Percentiles rank a stretch among this genome's conserved stretches.
phyloP scores from a whole-genome alignment of 2,888 invertebrate genomes.

The Hypena proboscidalis region DNA sequence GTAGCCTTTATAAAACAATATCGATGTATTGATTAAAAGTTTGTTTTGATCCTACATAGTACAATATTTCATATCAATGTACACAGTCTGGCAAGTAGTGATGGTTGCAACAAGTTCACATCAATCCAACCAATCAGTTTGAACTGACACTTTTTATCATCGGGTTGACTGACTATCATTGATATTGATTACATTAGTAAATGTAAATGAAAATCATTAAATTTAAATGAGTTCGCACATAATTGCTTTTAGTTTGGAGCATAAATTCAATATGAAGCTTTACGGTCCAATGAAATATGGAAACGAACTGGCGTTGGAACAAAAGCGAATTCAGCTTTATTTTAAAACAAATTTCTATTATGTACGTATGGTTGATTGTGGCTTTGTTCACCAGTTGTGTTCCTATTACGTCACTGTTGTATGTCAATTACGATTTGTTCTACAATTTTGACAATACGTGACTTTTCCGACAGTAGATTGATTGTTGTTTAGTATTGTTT shows the following conservation, averaged over 20 bases:
- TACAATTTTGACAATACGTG: too few relatives aligned
- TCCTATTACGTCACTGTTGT: conserved; percentile 33
- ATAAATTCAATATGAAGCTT: conserved; percentile 49
- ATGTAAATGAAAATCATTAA: conserved; percentile 55
- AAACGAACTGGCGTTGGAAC: conserved; percentile 33
- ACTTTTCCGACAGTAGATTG: too few relatives aligned
- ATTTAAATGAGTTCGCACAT: conserved; percentile 47
- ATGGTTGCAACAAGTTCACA: neutral
- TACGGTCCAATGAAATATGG: conserved; percentile 47
- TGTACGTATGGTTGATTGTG: conserved; percentile 38
- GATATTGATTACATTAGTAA: conserved; percentile 40
- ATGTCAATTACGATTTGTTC: conserved; percentile 29
- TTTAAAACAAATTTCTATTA: conserved; percentile 41
- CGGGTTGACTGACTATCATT: conserved; percentile 5
- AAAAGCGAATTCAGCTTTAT: conserved; percentile 39
- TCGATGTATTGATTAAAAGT: too few relatives aligned
- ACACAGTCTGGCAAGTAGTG: too few relatives aligned
- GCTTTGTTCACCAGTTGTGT: conserved; percentile 28
- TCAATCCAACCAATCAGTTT: conserved; percentile 12
- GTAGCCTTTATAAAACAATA: too few relatives aligned
- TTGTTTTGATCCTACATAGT: too few relatives aligned
- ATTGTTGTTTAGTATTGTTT: too few relatives aligned
- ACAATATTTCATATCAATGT: too few relatives aligned
- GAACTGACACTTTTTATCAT: conserved; percentile 14
- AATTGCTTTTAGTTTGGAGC: conserved; percentile 47